Evolutionary conservation across 2,888 invertebrate species (phyloP).

Genomic region (Salticus scenicus): DNA sequence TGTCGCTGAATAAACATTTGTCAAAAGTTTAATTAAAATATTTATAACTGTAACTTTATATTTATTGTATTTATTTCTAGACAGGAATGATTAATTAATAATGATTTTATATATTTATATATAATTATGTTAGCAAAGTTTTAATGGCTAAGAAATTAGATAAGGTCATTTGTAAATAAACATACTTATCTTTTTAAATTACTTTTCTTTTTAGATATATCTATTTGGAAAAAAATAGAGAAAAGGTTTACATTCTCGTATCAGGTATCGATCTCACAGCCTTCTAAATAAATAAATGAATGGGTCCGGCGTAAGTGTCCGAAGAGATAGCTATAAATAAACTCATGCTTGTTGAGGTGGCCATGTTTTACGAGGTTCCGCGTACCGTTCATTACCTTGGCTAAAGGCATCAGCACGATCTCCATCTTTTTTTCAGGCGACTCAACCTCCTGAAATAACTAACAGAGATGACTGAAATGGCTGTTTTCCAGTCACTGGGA

Average conservation of each 20-base stretch:
- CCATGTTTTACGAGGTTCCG: constrained; percentile 32
- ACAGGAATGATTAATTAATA: no score
- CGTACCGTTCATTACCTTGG: constrained; percentile 30
- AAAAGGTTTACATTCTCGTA: not conserved
- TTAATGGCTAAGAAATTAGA: no score
- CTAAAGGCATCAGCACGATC: constrained; percentile 37
- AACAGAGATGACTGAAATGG: constrained; percentile 23
- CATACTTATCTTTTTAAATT: no score
- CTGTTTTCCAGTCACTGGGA: constrained; percentile 16
- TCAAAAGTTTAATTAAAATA: no score
- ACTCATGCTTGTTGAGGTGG: not conserved
- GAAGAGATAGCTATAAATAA: constrained; percentile 15
- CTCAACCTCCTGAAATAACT: constrained; percentile 20
- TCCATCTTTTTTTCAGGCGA: not conserved
- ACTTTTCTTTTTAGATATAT: no score
- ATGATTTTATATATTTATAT: no score
- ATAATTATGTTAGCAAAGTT: no score
- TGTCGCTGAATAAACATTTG: no score
- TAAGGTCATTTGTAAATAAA: no score
- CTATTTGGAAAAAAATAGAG: no score
- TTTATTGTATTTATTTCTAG: no score
- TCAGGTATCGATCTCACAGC: not conserved
- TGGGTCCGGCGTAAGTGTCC: not conserved
- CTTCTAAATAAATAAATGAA: constrained; percentile 14
- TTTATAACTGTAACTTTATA: no score